Evolutionary conservation across 2,888 invertebrate species (phyloP), one percentile per base, ranked within the genome.

Genomic region (Lithophane ornitopus): DNA sequence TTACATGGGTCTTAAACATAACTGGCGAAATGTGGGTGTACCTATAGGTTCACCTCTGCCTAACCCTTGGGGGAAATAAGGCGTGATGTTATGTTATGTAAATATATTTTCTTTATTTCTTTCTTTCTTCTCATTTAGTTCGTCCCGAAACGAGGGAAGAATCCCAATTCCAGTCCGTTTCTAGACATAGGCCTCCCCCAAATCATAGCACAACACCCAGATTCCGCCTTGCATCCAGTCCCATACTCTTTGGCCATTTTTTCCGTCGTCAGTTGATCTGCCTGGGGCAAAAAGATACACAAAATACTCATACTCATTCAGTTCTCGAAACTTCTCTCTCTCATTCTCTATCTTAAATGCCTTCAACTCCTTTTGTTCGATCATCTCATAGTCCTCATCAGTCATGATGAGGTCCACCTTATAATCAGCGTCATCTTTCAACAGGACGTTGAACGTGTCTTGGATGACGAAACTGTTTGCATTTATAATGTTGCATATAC

Each of bases 361-460:
- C 46, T 81, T 82, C n/a, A 86, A 52, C 44, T 88, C 76, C 3
- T 87, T 72, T 72, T 75, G 78, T 59, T 81, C 70, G 16, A 91
- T 85, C 89, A 91, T 89, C 70, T 92, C 92, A 74, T 91, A 92
- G 78, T 94, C 93, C 0, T 90, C 88, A 0, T 92, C 89, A 19
- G 79, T 76, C 28, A 94, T 78, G 1, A 82, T 71, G 67, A 92
- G 87, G 66, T 93, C 90, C 34, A 94, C 89, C 70, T 88, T 91
- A 70, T 91, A 92, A 74, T 91, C 90, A 9, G 81, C 86, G 75
- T 85, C 89, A 74, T 91, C 89, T 78, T 88, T 90, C 62, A 90
- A 72, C 11, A 88, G 59, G 39, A 88, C 82, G 56, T 90, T 88
- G 62, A 86, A 88, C 6, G 90, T 88, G 41, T 89, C 85, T 76